Base-by-base conservation (phyloP, 2,888 invertebrate species). In the Drosophila pseudotalamancana region DNA sequence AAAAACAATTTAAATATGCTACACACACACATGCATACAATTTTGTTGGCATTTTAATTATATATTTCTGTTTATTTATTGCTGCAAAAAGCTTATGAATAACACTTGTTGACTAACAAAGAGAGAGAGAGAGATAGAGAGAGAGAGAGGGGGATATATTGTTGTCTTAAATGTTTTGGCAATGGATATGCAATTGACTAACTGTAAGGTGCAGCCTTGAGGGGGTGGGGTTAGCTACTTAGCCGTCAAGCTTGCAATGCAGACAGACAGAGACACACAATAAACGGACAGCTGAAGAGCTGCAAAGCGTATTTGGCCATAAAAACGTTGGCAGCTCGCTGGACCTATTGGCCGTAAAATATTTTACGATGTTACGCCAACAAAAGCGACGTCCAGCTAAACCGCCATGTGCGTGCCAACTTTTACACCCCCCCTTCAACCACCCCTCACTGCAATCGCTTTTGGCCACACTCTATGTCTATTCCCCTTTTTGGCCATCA, bases 281-380 rank as follows among this genome's bases (percentile, higher is more conserved):
- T 59, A 27, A 37, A 46, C 50, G 42, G 50, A 45, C 77, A 76
- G 77, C 57, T 76, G 69, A 55, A 60, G 19, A 57, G 40, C 34
- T 34, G 51, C 19, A 16, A 40, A 42, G n/a, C 14, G 48, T 43
- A 61, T 39, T 55, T 31, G 50, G 70, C 63, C 54, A 84, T 82
- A 77, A 82, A 82, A 82, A 85, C 67, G 85, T 81, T 84, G 70
- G 70, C 85, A 69, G 70, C 70, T 69, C 69, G 59, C 69, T 68
- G 68, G 66, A 56, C 62, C 54, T 77, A 76, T 84, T 78, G 85
- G 77, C 72, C 71, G 73, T 87, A 82, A 87, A 87, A 87, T 87
- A 87, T 85, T 87, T 85, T 79, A 85, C 79, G 84, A 86, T 77
- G 71, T 77, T 83, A 82, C 82, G 85, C 85, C 73, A 85, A 82